phyloP scores from a whole-genome alignment of 2,113 vertebrate species.

The human region GRCh38 chr15:21011001-21011500 shows the following conservation, averaged over 20 bases:
- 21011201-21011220: too few relatives aligned
- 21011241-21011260: too few relatives aligned
- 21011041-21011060: background rate
- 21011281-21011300: too few relatives aligned
- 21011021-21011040: background rate
- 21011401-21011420: fast-evolving
- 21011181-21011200: too few relatives aligned
- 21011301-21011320: too few relatives aligned
- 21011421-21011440: background rate
- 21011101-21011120: background rate
- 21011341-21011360: too few relatives aligned
- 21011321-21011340: too few relatives aligned
- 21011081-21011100: background rate
- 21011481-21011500: background rate
- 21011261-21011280: too few relatives aligned
- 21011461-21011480: background rate
- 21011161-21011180: too few relatives aligned
- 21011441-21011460: background rate
- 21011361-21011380: too few relatives aligned
- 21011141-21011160: too few relatives aligned
- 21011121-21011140: fast-evolving
- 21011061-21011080: background rate
- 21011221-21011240: too few relatives aligned
- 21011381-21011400: fast-evolving
- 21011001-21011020: fast-evolving